Base-by-base conservation (phyloP, 2,797 vertebrate species). In the Delichon dasypus region DNA sequence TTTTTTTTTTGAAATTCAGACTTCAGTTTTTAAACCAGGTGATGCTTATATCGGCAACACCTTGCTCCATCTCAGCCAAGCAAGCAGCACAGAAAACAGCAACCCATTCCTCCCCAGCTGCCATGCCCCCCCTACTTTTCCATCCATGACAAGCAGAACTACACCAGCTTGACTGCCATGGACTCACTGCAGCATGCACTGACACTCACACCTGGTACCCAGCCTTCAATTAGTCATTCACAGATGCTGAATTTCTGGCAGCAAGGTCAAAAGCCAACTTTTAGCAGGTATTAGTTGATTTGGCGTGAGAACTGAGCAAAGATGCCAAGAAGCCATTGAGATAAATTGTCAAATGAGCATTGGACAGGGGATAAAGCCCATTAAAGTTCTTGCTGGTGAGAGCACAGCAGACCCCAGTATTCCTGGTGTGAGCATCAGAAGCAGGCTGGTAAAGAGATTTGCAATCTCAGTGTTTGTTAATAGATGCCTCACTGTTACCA, bases 251-350 rank as follows among this genome's bases (percentile, higher is more conserved):
- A 60, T 95, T 94, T 81, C 40, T 83, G 82, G 93, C 62, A 96
- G 85, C 68, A 82, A 97, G 95, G 97, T 97, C 96, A 97, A 95
- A 96, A 96, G 92, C 64, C 90, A 95, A 66, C 51, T 95, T 89
- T 77, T 82, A 90, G 78, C 62, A 62, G 89, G 84, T 95, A 96
- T 95, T 54, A 75, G 93, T 83, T 74, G 70, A 94, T 79, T 90
- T 89, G 90, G 84, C 58, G 76, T 9, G 34, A 93, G 72, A 96
- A 86, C 80, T 77, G 83, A 90, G 57, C 21, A 67, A 77, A 75
- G 50, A 92, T 76, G 94, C 71, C 82, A 95, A 88, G 80, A 94
- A 94, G 93, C 32, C 34, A 78, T 32, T 21, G 27, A 95, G 85
- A 94, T 79, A 83, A 94, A 88, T 73, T 74, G 67, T 74, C 89